These are phyloP conservation scores for Lutjanus campechanus DNA, from an alignment of 2,797 vertebrate genomes.

Conservation along the genomic window DNA sequence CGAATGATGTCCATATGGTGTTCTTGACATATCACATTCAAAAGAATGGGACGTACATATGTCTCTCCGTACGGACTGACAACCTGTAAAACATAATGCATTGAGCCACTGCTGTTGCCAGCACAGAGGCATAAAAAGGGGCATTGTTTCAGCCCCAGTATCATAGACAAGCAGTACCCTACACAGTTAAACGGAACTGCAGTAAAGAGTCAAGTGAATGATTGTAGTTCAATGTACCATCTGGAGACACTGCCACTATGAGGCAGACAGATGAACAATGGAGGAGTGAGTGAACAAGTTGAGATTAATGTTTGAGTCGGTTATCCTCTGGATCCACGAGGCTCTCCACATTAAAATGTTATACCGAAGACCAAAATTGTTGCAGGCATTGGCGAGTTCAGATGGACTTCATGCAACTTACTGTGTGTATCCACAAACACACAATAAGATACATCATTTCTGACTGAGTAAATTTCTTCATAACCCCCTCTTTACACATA, in stretches of 20 bases:
- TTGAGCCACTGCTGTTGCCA: too few relatives aligned
- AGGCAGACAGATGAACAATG: slow-evolving; percentile 13
- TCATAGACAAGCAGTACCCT: not conserved
- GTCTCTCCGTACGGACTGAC: too few relatives aligned
- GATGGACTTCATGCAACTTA: slow-evolving; percentile 9
- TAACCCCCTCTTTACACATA: slow-evolving; percentile 1
- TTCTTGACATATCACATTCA: too few relatives aligned
- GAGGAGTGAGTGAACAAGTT: slow-evolving; percentile 10
- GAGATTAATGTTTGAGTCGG: slow-evolving; percentile 33
- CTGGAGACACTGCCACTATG: slow-evolving; percentile 11
- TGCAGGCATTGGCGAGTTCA: slow-evolving; percentile 15
- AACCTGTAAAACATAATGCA: too few relatives aligned
- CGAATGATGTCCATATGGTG: too few relatives aligned
- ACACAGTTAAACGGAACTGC: slow-evolving; percentile 31
- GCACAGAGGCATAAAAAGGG: not conserved
- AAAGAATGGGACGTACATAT: too few relatives aligned
- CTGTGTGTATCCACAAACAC: not conserved
- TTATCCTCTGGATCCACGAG: slow-evolving; percentile 9
- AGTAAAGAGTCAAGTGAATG: slow-evolving; percentile 38
- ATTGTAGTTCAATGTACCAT: slow-evolving; percentile 35
- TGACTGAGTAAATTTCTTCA: slow-evolving; percentile 23
- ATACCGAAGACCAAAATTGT: not conserved
- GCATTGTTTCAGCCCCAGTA: not conserved
- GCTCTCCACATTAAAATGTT: slow-evolving; percentile 3
- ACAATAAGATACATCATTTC: slow-evolving; percentile 14